Conservation (phyloP, 2,113 vertebrate species). For the Muscicapa adusta region DNA sequence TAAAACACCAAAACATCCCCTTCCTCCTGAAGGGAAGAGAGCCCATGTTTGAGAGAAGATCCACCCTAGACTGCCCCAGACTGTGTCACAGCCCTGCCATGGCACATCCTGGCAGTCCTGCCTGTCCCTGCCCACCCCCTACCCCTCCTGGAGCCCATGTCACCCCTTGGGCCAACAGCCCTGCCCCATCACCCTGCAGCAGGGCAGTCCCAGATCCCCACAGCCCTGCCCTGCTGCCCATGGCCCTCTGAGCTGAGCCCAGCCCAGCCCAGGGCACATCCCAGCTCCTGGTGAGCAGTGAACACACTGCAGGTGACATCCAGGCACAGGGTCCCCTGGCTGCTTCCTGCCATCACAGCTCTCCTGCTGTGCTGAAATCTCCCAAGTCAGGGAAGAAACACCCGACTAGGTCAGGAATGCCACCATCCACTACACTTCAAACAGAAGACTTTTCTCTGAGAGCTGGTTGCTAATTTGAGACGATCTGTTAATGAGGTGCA, state of each 20-base stretch:
- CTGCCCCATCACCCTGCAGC: background rate
- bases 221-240: background rate
- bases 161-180: background rate
- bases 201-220: background rate
- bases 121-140: background rate
- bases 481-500: background rate
- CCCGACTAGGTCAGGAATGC: fast-evolving
- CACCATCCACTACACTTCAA: background rate
- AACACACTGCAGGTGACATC: fast-evolving
- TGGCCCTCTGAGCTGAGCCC: background rate
- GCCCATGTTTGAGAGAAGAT: background rate
- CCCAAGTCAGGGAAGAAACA: background rate
- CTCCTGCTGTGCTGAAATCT: background rate
- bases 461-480: background rate
- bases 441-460: background rate
- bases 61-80: background rate
- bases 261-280: background rate
- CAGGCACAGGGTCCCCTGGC: background rate
- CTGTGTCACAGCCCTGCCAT: background rate
- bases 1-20: fast-evolving
- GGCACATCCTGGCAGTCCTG: background rate
- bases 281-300: background rate
- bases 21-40: background rate
- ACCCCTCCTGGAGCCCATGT: fast-evolving
- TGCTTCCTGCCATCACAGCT: background rate